Evolutionary conservation across 2,113 vertebrate species (phyloP).

Genomic region (Chionodraco myersi): DNA sequence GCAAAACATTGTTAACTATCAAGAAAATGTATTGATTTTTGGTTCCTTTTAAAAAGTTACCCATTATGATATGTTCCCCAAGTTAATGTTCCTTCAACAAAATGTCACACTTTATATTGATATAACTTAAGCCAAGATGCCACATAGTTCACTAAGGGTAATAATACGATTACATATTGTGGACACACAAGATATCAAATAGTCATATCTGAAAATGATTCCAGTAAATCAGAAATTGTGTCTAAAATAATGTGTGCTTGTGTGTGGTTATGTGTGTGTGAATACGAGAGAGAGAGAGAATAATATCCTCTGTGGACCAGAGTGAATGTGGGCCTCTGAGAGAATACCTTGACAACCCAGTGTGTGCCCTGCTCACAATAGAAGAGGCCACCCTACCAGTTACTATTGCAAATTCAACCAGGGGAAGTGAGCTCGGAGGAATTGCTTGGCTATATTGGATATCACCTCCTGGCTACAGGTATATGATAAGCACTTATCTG

Average conservation of each 20-base stretch:
- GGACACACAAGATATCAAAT: slow-evolving; percentile 18
- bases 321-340: slow-evolving; percentile 57
- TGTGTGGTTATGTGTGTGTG: background rate
- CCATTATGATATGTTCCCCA: no score
- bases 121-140: background rate
- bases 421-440: slow-evolving; percentile 69
- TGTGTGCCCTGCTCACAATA: slow-evolving; percentile 65
- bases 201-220: slow-evolving; percentile 32
- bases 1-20: background rate
- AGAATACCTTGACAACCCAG: slow-evolving; percentile 58
- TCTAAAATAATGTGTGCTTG: background rate
- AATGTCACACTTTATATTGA: background rate
- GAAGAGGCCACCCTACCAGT: slow-evolving; percentile 69
- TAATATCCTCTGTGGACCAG: slow-evolving; percentile 48
- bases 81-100: background rate
- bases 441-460: slow-evolving; percentile 74
- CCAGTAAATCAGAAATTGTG: background rate
- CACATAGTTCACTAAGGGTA: background rate
- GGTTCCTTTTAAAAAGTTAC: background rate
- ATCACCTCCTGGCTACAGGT: slow-evolving; percentile 79
- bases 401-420: slow-evolving; percentile 76
- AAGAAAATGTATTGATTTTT: background rate
- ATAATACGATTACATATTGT: background rate
- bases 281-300: slow-evolving; percentile 23
- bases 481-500: slow-evolving; percentile 83